Evolutionary conservation across 2,797 vertebrate species (phyloP).

Genomic region (Cuculus canorus): DNA sequence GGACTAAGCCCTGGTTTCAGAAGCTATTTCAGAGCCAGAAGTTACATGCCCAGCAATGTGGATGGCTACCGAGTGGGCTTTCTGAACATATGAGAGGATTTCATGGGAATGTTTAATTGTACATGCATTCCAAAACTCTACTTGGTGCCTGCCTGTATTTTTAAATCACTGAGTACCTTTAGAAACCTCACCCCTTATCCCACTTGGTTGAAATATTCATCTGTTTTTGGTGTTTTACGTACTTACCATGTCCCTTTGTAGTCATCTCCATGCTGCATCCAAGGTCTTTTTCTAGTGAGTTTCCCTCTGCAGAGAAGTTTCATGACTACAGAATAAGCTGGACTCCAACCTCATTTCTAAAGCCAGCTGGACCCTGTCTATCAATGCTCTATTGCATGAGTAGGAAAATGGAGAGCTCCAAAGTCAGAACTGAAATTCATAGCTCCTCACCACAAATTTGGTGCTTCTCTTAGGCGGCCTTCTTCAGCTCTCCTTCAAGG

Average conservation of each 20-base stretch:
- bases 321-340: neutral
- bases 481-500: neutral
- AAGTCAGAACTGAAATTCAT: accelerated
- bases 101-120: neutral
- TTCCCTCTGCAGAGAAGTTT: neutral
- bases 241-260: accelerated
- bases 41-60: neutral
- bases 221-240: neutral
- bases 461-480: neutral
- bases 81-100: neutral
- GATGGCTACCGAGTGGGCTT: neutral
- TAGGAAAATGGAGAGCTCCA: neutral
- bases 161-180: neutral
- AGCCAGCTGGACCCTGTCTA: neutral
- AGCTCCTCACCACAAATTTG: neutral
- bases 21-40: neutral
- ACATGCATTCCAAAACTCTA: neutral
- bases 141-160: neutral
- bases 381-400: accelerated
- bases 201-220: neutral
- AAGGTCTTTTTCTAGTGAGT: neutral
- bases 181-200: neutral
- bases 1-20: neutral
- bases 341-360: neutral
- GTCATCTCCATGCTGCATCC: neutral